Base-by-base conservation (phyloP, 2,113 vertebrate species). In the Poeciliopsis prolifica region DNA sequence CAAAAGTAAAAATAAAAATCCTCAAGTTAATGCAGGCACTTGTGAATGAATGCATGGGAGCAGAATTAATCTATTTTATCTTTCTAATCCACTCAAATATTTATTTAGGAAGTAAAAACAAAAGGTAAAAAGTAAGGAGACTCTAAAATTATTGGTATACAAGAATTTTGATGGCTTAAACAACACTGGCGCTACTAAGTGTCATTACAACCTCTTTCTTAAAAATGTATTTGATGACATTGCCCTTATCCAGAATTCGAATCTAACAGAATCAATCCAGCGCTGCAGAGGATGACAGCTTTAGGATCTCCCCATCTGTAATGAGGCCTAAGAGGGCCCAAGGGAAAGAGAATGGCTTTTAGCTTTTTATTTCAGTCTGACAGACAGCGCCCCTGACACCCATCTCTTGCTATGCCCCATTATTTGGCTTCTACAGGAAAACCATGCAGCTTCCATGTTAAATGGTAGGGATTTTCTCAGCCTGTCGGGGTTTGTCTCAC, bases 311-410 rank as follows among this genome's bases (percentile, higher is more conserved):
- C 33, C 51, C 40, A 17, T 77, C 75, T 77, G 75, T 91, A 89
- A 92, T 88, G 81, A 89, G 70, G 70, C 78, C 63, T 92, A 92
- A 91, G 74, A 83, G 87, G 82, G 75, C 82, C 88, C 30, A 22
- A 68, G 85, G 78, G 86, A 89, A 65, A 61, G 24, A 62, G 74
- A 65, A 84, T 31, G 72, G 75, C 78, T 91, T 87, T 69, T 64
- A 85, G 89, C 82, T 80, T 87, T 83, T 85, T 85, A 80, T 87
- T 81, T 87, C 42, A 69, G n/a, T 72, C 73, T 75, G 72, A 89
- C 54, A 89, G 88, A 90, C 88, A 90, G 77, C 63, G 67, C 82
- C 82, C 80, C 51, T 35, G 81, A 86, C 86, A 72, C 83, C 70
- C 48, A 84, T 91, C 73, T 74, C 60, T 28, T 58, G 48, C 58